These are phyloP conservation scores for Loriculus beryllinus DNA, from an alignment of 2,797 vertebrate species.

Conservation along the genomic window DNA sequence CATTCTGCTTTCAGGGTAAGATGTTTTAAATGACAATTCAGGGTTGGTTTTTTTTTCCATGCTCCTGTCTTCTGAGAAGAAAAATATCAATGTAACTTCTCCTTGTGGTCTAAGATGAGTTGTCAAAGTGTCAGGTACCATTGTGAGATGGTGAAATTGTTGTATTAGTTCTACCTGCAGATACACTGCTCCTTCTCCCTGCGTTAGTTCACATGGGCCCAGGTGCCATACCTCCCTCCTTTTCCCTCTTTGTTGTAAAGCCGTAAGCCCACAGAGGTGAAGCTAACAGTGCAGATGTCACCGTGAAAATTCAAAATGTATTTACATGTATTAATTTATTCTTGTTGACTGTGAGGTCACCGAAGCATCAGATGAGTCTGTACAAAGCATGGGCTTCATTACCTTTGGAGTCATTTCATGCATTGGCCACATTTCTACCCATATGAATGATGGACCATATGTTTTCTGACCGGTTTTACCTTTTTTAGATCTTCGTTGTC, in stretches of 20 bases:
- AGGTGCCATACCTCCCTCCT: neutral
- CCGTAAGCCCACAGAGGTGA: neutral
- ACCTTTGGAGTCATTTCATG: constrained; percentile 78
- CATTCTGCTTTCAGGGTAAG: neutral
- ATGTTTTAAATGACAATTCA: neutral
- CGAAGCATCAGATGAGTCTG: constrained; percentile 73
- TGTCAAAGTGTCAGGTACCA: neutral
- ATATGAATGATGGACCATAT: constrained; percentile 85
- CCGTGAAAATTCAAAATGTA: neutral
- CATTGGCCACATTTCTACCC: constrained; percentile 92
- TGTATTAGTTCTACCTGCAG: neutral
- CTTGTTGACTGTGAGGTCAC: constrained; percentile 67
- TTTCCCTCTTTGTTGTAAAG: neutral
- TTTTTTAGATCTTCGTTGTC: constrained; percentile 80
- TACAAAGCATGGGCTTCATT: constrained; percentile 69
- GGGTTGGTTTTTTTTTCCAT: no score
- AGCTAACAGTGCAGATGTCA: neutral
- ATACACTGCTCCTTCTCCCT: neutral
- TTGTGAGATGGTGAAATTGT: neutral
- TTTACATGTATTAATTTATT: constrained; percentile 66
- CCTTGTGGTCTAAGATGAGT: neutral
- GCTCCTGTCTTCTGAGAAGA: neutral
- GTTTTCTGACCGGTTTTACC: constrained; percentile 74
- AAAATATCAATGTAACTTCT: neutral
- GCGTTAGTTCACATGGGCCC: neutral